Conservation (phyloP, 2,113 vertebrate species). For the Carassius carassius region DNA sequence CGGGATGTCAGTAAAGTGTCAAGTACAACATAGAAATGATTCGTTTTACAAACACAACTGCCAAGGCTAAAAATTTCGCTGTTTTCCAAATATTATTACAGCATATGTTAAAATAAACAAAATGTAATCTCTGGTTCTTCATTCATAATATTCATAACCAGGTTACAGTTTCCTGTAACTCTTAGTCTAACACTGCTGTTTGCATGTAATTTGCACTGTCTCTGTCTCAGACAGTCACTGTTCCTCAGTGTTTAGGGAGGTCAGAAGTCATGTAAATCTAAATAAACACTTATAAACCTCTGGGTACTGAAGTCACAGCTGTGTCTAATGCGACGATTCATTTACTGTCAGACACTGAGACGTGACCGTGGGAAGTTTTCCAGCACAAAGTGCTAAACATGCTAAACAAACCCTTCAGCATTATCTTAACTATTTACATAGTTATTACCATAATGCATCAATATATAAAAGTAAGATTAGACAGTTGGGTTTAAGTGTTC, state of each 20-base stretch:
- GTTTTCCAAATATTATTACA: not conserved
- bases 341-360: not conserved
- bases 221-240: not conserved
- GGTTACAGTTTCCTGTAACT: not conserved
- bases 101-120: not conserved
- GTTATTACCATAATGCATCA: not conserved
- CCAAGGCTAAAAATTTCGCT: not conserved
- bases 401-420: too few species aligned
- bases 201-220: not conserved
- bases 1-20: not conserved
- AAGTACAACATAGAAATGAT: not conserved
- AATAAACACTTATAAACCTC: not conserved
- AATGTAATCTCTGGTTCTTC: not conserved
- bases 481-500: not conserved
- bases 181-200: not conserved
- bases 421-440: not conserved
- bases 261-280: not conserved
- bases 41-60: not conserved
- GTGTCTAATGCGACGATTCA: not conserved
- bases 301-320: conserved; percentile 3
- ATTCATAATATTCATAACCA: not conserved
- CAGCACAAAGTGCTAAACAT: not conserved
- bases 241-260: not conserved
- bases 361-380: not conserved
- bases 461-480: not conserved